These are phyloP conservation scores for Neogale vison DNA, from an alignment of 2,113 vertebrate genomes.

Conservation along the genomic window DNA sequence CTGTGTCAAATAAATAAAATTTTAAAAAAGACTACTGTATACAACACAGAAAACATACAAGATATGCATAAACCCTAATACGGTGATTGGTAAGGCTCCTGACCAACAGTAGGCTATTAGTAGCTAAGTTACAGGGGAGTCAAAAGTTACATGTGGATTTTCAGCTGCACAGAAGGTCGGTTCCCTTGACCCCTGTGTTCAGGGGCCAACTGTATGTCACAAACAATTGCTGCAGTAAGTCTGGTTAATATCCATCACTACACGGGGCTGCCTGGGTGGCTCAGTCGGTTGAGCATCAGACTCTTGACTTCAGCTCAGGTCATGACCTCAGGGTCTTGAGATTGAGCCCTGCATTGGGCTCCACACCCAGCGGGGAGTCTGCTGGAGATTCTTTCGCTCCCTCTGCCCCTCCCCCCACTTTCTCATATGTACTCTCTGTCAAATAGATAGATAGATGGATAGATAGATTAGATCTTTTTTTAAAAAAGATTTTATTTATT, in stretches of 20 bases:
- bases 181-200: neutral
- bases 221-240: neutral
- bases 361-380: neutral
- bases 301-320: neutral
- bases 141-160: neutral
- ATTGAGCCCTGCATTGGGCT: rapidly evolving
- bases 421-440: too few relatives aligned
- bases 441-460: too few relatives aligned
- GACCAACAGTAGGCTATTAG: neutral
- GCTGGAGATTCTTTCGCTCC: neutral
- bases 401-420: neutral
- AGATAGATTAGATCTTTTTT: too few relatives aligned
- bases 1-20: too few relatives aligned
- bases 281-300: neutral
- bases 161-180: neutral
- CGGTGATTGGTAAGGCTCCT: neutral
- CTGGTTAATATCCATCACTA: neutral
- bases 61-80: neutral
- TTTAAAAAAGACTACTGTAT: neutral
- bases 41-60: neutral
- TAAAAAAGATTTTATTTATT: too few relatives aligned
- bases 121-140: neutral
- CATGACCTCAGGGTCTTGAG: neutral
- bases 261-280: neutral
- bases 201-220: neutral